phyloP scores from a whole-genome alignment of 2,888 invertebrate genomes.

The Isoperla grammatica region DNA sequence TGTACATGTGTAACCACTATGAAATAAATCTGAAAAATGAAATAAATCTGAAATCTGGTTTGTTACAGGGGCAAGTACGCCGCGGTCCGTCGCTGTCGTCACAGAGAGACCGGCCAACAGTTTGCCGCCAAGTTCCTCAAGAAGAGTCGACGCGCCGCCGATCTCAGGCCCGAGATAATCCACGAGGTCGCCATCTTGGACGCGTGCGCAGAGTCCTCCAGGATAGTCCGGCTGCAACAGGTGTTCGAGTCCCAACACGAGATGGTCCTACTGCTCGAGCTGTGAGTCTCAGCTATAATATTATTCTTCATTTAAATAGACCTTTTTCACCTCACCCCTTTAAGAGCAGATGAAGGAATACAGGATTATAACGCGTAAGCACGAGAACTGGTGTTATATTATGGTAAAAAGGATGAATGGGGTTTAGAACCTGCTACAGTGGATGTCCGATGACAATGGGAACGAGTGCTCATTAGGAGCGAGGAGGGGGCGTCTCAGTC shows the following conservation, averaged over 20 bases:
- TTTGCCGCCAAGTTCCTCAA: slow-evolving; percentile 47
- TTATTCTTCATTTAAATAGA: background rate
- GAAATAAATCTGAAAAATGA: no score
- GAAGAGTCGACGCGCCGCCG: slow-evolving; percentile 43
- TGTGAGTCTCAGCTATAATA: slow-evolving; percentile 54
- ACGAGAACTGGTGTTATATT: no score
- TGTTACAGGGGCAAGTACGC: slow-evolving; percentile 48
- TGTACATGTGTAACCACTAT: no score
- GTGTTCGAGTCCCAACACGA: slow-evolving; percentile 55
- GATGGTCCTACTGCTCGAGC: slow-evolving; percentile 54
- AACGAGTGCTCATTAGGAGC: no score
- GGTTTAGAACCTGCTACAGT: no score
- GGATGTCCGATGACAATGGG: no score
- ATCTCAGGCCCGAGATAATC: slow-evolving; percentile 49
- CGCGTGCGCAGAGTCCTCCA: slow-evolving; percentile 48
- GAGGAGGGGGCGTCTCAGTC: no score
- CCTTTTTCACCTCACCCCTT: background rate
- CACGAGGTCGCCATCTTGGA: slow-evolving; percentile 53
- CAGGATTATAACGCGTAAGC: no score
- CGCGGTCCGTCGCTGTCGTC: slow-evolving; percentile 43
- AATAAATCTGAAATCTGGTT: no score
- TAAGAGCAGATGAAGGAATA: no score
- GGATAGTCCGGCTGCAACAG: slow-evolving; percentile 53
- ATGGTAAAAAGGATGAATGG: no score
- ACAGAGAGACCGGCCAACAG: slow-evolving; percentile 40